phyloP scores from a whole-genome alignment of 2,797 vertebrate genomes.

The Mormyrops attenuatus region DNA sequence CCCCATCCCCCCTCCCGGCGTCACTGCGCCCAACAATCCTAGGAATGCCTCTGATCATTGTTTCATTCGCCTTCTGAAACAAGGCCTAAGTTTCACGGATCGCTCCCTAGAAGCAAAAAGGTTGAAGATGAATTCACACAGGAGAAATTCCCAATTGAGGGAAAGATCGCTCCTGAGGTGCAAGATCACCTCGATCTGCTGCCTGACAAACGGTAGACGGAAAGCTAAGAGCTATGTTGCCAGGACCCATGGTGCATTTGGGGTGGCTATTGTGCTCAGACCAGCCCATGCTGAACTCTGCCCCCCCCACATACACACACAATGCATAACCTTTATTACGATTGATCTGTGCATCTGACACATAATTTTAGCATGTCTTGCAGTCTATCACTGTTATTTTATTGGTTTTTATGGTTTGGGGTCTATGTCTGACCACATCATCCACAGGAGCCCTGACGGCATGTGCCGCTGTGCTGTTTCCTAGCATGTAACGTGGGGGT shows the following conservation, averaged over 20 bases:
- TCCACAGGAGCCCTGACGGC: background rate
- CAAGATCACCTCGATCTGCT: background rate
- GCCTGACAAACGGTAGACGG: background rate
- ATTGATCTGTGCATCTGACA: background rate
- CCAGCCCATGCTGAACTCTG: background rate
- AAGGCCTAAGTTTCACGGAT: background rate
- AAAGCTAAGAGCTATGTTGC: background rate
- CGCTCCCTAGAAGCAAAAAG: background rate
- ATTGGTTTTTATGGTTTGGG: background rate
- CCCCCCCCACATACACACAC: background rate
- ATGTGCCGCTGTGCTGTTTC: too few relatives aligned
- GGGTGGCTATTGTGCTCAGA: background rate
- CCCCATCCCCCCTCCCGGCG: background rate
- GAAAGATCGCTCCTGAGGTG: too few relatives aligned
- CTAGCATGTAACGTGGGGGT: background rate
- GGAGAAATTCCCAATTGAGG: background rate
- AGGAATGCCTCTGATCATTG: background rate
- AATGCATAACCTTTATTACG: background rate
- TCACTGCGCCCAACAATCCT: background rate
- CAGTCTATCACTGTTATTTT: background rate
- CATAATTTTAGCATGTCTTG: background rate
- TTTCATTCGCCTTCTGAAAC: background rate
- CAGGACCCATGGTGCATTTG: background rate
- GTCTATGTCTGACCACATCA: background rate
- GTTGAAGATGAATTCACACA: background rate